A percentile compares a stretch with the other conserved stretches of the same genome.
Conservation (phyloP, 2,113 vertebrate species). For the Ophiodon elongatus region DNA sequence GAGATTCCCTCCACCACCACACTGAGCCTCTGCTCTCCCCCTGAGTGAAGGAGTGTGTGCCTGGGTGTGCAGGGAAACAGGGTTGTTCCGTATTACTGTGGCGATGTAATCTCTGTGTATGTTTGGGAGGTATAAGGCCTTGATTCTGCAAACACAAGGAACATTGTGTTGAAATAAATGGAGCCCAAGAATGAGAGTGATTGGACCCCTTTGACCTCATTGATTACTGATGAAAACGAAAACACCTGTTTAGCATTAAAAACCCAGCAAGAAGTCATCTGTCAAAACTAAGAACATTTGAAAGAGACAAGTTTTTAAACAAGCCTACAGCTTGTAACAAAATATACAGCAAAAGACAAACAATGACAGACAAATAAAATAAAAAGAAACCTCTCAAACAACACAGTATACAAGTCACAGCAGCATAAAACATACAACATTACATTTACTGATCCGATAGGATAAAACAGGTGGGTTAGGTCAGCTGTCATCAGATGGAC, state of each 20-base stretch:
- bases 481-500: too few relatives aligned
- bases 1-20: conserved; percentile 7
- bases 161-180: conserved; percentile 36
- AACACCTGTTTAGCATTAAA: conserved; percentile 1
- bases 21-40: background rate
- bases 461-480: background rate
- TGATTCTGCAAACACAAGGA: conserved; percentile 44
- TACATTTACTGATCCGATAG: background rate
- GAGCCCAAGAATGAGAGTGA: conserved; percentile 12
- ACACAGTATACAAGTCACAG: background rate
- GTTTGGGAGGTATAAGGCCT: conserved; percentile 37
- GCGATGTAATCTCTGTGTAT: conserved; percentile 66
- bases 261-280: background rate
- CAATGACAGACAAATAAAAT: background rate
- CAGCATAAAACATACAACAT: background rate
- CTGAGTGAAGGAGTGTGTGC: conserved; percentile 13
- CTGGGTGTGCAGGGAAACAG: conserved; percentile 33
- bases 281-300: background rate
- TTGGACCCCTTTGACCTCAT: background rate
- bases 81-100: conserved; percentile 45
- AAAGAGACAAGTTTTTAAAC: too few relatives aligned
- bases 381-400: background rate
- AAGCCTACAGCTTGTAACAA: background rate
- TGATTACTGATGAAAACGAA: background rate
- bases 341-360: background rate